Evolutionary conservation across 2,888 invertebrate genomes (phyloP).

Genomic region (Autographa pulchrina): DNA sequence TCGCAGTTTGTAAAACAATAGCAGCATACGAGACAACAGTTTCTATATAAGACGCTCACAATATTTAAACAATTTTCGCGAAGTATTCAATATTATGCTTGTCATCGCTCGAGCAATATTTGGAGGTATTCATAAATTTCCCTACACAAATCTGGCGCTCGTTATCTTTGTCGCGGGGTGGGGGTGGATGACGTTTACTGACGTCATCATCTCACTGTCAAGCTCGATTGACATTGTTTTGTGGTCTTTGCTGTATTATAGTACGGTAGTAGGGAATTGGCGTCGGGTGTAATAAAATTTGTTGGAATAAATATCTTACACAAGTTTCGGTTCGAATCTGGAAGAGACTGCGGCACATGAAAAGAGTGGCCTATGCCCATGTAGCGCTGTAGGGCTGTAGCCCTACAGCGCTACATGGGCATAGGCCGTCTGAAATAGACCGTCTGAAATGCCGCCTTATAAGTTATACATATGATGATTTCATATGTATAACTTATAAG

Average conservation of each 20-base stretch:
- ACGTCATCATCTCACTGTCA: slow-evolving; percentile 79
- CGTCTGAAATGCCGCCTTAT: no score
- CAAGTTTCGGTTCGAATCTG: no score
- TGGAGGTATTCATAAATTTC: slow-evolving; percentile 70
- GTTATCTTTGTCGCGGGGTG: slow-evolving; percentile 73
- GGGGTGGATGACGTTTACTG: slow-evolving; percentile 72
- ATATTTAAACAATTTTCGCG: slow-evolving; percentile 53
- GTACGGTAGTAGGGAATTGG: slow-evolving; percentile 20
- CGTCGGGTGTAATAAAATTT: not conserved
- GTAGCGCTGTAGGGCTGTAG: no score
- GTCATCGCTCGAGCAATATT: slow-evolving; percentile 65
- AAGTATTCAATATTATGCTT: slow-evolving; percentile 52
- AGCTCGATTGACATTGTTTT: slow-evolving; percentile 74
- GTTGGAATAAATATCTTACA: not conserved
- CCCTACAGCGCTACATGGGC: no score
- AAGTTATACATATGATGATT: no score
- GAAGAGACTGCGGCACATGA: no score
- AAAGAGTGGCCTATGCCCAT: no score
- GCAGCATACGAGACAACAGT: not conserved
- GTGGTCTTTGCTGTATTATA: slow-evolving; percentile 47
- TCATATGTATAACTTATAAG: no score
- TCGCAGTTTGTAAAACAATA: not conserved
- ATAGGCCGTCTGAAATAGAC: no score
- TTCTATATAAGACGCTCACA: slow-evolving; percentile 20
- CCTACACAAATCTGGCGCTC: slow-evolving; percentile 76